Evolutionary conservation across 1,140 invertebrate genomes (phyloP).

Genomic region (Sitophilus oryzae): DNA sequence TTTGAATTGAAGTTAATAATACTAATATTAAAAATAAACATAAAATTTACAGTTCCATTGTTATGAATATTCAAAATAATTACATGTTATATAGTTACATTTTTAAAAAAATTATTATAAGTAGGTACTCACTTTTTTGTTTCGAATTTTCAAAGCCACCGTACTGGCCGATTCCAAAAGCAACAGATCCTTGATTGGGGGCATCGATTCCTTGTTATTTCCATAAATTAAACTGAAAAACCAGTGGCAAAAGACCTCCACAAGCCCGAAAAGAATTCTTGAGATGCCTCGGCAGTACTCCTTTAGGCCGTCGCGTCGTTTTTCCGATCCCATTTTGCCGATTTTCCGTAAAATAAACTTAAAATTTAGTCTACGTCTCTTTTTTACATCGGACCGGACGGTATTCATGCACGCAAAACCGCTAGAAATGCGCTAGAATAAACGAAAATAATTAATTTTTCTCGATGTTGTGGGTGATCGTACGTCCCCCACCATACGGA

Average conservation of each 20-base stretch:
- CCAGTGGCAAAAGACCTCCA: slow-evolving; percentile 51
- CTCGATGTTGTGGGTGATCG: background rate
- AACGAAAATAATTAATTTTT: background rate
- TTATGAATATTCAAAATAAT: too few species aligned
- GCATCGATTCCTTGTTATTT: slow-evolving; percentile 56
- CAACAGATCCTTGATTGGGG: slow-evolving; percentile 66
- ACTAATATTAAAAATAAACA: background rate
- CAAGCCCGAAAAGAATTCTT: slow-evolving; percentile 48
- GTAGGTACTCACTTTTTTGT: slow-evolving; percentile 64
- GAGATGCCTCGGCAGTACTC: slow-evolving; percentile 41
- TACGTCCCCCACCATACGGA: slow-evolving; percentile 4
- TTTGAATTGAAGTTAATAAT: background rate
- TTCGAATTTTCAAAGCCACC: slow-evolving; percentile 71
- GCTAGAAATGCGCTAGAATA: too few species aligned
- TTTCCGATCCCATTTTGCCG: too few species aligned
- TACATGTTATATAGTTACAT: too few species aligned
- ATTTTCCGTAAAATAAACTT: too few species aligned
- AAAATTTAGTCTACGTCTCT: too few species aligned
- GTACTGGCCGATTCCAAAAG: slow-evolving; percentile 66
- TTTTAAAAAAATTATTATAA: too few species aligned
- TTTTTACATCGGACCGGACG: too few species aligned
- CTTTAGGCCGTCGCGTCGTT: too few species aligned
- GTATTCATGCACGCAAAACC: too few species aligned
- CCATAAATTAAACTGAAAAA: slow-evolving; percentile 56
- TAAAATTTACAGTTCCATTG: too few species aligned